Percentiles rank a stretch among this genome's conserved stretches.
Evolutionary conservation across 2,113 vertebrate species (phyloP).

Genomic region (Notiomystis cincta): DNA sequence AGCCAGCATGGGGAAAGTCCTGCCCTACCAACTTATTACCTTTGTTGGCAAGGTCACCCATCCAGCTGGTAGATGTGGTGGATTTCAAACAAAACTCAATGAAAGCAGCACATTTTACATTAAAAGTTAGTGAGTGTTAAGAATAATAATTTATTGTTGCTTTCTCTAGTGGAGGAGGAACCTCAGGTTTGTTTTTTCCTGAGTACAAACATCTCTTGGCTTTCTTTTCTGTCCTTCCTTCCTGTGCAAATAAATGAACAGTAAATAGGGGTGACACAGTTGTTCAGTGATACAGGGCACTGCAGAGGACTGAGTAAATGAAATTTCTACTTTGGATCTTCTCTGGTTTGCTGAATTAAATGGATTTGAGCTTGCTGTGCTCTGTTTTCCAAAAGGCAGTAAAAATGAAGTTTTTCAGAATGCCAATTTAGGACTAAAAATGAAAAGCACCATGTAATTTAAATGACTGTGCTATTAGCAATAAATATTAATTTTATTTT

Average conservation of each 20-base stretch:
- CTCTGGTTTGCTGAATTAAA: background rate
- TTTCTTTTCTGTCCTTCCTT: background rate
- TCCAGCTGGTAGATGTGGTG: too few species aligned
- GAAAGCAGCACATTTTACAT: background rate
- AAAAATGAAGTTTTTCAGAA: background rate
- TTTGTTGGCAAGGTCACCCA: background rate
- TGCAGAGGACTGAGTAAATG: background rate
- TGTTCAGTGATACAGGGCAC: background rate
- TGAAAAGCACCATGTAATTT: background rate
- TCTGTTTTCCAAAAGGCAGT: background rate
- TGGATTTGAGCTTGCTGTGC: background rate
- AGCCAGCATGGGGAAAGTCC: background rate
- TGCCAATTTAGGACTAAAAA: background rate
- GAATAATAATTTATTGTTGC: background rate
- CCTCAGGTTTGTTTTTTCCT: background rate
- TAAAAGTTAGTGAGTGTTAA: background rate
- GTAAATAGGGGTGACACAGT: background rate
- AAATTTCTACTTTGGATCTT: background rate
- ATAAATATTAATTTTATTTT: background rate
- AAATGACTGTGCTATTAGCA: background rate
- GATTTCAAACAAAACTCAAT: too few species aligned
- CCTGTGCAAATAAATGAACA: background rate
- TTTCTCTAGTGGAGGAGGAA: background rate
- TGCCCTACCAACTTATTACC: background rate
- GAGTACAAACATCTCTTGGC: background rate